phyloP scores from a whole-genome alignment of 37 sponge, comb jelly and placozoan genomes.

The Aplysina aerophoba region DNA sequence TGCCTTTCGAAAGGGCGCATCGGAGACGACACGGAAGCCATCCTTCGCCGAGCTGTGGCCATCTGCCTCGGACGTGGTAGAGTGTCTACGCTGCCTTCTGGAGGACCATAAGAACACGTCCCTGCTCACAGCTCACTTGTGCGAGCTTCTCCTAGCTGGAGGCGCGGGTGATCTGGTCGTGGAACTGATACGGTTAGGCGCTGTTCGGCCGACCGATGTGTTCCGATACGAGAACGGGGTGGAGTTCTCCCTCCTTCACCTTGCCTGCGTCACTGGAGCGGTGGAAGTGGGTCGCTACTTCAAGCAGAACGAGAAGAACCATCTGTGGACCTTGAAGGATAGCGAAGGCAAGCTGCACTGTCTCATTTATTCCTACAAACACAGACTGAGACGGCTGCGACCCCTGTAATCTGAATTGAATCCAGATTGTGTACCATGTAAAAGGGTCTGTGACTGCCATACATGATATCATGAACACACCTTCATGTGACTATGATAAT shows the following conservation, averaged over 20 bases:
- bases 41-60: not conserved
- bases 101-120: slow-evolving; percentile 6
- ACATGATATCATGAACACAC: no score
- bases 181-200: not conserved
- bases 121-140: not conserved
- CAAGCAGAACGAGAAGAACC: slow-evolving; percentile 15
- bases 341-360: slow-evolving; percentile 6
- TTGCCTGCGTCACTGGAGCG: slow-evolving; percentile 22
- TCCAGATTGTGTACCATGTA: no score
- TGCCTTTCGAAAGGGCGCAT: not conserved
- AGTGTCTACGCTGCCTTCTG: not conserved
- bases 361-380: not conserved
- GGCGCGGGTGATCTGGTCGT: not conserved
- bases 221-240: slow-evolving; percentile 2
- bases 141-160: slow-evolving; percentile 16
- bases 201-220: not conserved
- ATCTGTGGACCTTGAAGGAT: slow-evolving; percentile 11
- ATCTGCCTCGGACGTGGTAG: not conserved
- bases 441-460: no score
- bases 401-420: no score
- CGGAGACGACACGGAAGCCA: no score
- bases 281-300: slow-evolving; percentile 2
- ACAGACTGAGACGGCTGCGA: not conserved
- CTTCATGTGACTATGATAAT: no score
- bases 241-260: slow-evolving; percentile 20